A percentile compares a stretch with the other conserved stretches of the same genome.
These are phyloP conservation scores for Trypoxylon attenuatum DNA, from an alignment of 2,888 invertebrate genomes.

Conservation along the genomic window DNA sequence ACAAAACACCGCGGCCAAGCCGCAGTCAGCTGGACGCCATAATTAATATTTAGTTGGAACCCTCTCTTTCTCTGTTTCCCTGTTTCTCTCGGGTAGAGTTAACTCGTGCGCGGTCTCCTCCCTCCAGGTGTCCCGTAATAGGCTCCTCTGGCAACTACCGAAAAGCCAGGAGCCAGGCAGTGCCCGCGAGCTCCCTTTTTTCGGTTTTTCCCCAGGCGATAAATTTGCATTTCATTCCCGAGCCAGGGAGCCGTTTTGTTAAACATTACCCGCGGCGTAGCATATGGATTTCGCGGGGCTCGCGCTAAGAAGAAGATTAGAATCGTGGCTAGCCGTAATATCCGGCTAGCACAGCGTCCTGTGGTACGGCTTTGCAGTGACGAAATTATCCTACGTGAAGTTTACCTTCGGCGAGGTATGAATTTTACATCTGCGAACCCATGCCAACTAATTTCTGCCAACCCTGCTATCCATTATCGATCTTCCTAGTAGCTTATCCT, in stretches of 20 bases:
- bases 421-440: constrained; percentile 38
- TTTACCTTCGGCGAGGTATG: constrained; percentile 37
- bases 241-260: constrained; percentile 60
- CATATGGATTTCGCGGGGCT: constrained; percentile 44
- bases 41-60: constrained; percentile 68
- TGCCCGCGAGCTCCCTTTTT: constrained; percentile 16
- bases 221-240: constrained; percentile 65
- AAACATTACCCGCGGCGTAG: constrained; percentile 59
- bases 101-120: not conserved
- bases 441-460: constrained; percentile 16
- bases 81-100: constrained; percentile 34
- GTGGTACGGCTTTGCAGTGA: constrained; percentile 33
- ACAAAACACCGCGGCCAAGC: constrained; percentile 53
- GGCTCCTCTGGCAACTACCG: no score
- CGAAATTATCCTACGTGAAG: constrained; percentile 37
- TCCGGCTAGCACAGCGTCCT: constrained; percentile 3
- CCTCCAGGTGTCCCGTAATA: no score
- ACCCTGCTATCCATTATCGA: constrained; percentile 3
- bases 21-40: constrained; percentile 49
- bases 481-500: no score
- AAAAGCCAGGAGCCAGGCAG: no score
- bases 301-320: constrained; percentile 52
- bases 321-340: constrained; percentile 16
- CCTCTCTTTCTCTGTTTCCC: constrained; percentile 30
- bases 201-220: constrained; percentile 49